phyloP scores from a whole-genome alignment of 2,113 vertebrate species.

The Brachyistius frenatus region DNA sequence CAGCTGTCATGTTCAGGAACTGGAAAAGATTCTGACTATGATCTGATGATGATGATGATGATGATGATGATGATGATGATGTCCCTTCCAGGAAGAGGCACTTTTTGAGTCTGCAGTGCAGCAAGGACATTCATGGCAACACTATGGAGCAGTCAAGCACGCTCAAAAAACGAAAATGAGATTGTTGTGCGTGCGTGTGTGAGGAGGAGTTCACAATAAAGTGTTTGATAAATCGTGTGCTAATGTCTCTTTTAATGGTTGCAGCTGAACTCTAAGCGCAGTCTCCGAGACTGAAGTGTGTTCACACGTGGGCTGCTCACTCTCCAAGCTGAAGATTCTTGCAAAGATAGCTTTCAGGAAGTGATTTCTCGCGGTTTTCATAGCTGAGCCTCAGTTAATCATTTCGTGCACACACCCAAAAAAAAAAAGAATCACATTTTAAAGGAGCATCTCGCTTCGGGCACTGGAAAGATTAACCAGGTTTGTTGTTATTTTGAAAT shows the following conservation, averaged over 20 bases:
- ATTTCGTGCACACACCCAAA: constrained; percentile 47
- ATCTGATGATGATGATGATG: not conserved
- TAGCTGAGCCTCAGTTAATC: constrained; percentile 50
- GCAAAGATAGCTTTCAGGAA: constrained; percentile 91
- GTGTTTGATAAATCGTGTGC: constrained; percentile 48
- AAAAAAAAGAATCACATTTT: constrained; percentile 65
- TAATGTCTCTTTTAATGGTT: not conserved
- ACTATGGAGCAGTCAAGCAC: constrained; percentile 64
- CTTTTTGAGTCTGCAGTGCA: constrained; percentile 59
- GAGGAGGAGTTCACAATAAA: constrained; percentile 73
- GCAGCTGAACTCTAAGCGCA: not conserved
- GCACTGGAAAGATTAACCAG: constrained; percentile 25
- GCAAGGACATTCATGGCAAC: constrained; percentile 57
- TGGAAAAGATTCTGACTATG: constrained; percentile 7
- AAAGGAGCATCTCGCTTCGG: constrained; percentile 21
- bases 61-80: constrained; percentile 33
- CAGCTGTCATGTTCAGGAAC: not conserved
- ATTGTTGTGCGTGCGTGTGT: constrained; percentile 43
- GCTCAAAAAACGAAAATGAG: constrained; percentile 52
- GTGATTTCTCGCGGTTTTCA: constrained; percentile 81
- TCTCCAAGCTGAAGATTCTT: constrained; percentile 50
- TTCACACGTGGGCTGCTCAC: constrained; percentile 17
- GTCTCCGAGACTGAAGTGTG: not conserved
- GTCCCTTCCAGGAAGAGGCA: constrained; percentile 28
- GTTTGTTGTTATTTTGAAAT: constrained; percentile 33